These are phyloP conservation scores for Galaxea fascicularis DNA, from an alignment of 92 coral and sea anemone species.

Conservation along the genomic window DNA sequence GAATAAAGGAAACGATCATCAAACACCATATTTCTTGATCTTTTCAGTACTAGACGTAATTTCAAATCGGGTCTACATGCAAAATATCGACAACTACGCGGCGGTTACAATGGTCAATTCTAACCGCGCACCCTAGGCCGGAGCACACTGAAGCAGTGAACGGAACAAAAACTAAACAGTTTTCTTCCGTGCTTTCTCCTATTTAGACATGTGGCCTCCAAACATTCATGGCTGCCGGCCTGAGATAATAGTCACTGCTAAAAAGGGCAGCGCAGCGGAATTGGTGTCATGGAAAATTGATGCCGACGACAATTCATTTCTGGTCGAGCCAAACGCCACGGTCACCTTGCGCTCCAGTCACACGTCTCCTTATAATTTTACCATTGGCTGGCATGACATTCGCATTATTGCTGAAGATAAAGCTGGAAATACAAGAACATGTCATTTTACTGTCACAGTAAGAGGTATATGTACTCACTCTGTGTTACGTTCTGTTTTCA, in stretches of 20 bases:
- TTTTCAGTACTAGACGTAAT: too few species aligned
- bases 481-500: too few species aligned
- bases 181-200: background rate
- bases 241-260: conserved; percentile 2
- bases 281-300: conserved; percentile 44
- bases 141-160: too few species aligned
- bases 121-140: too few species aligned
- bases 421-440: conserved; percentile 18
- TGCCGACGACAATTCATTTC: conserved; percentile 26
- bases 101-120: too few species aligned
- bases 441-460: background rate
- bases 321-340: conserved; percentile 36
- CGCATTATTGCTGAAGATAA: conserved; percentile 16
- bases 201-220: conserved; percentile 23
- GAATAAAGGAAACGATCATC: too few species aligned
- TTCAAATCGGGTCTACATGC: too few species aligned
- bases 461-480: too few species aligned
- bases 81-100: too few species aligned
- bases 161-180: background rate
- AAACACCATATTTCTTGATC: too few species aligned
- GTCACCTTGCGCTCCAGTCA: conserved; percentile 27
- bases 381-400: conserved; percentile 23
- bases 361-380: conserved; percentile 40
- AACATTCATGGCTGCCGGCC: conserved; percentile 4
- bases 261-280: conserved; percentile 15